Evolutionary conservation across 2,888 invertebrate genomes (phyloP), one percentile per base, ranked within the genome.

Genomic region (Andrena bucephala): DNA sequence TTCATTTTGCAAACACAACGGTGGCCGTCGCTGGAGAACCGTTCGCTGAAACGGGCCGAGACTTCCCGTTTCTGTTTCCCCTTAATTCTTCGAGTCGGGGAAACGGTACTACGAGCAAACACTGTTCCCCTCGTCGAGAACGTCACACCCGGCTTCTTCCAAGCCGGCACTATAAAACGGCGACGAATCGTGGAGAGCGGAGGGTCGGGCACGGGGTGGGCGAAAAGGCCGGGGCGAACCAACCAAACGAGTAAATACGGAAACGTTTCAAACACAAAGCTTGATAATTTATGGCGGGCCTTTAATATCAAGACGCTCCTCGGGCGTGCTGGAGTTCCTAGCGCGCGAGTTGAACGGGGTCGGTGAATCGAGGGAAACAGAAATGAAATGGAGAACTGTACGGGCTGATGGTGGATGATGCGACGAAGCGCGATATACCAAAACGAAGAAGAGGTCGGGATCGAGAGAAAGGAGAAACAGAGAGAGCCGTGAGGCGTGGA

Each of bases 281-380:
- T 78, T 80, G 65, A 77, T 86, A 87, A 87, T 87, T 88, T 88
- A 88, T 81, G 72, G 48, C 70, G 60, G 48, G 31, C 71, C 69
- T 83, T 84, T 87, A 84, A 88, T 86, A 79, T 84, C 72, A 69
- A 79, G 70, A 73, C 70, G 84, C 72, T 76, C 31, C 75, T 20
- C 48, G 29, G 66, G 20, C 59, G 75, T 33, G 50, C 63, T 50
- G 73, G 57, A 81, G 78, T 86, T 85, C 76, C 57, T 42, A 65
- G 33, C 31, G 52, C 16, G 24, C 10, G 48, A 57, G 13, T 20
- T 31, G 57, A 52, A 54, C 75, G 29, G 13, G 16, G 10, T 24
- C 31, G 52, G 16, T 13, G 48, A 42, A 13, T 52, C 20, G 59
- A 27, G 7, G 72, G 29, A 10, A n/a, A 24, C 16, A 29, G n/a